Percentiles rank a stretch among this genome's conserved stretches.
Evolutionary conservation across 1,140 invertebrate species (phyloP).

Genomic region (Lithobius niger): DNA sequence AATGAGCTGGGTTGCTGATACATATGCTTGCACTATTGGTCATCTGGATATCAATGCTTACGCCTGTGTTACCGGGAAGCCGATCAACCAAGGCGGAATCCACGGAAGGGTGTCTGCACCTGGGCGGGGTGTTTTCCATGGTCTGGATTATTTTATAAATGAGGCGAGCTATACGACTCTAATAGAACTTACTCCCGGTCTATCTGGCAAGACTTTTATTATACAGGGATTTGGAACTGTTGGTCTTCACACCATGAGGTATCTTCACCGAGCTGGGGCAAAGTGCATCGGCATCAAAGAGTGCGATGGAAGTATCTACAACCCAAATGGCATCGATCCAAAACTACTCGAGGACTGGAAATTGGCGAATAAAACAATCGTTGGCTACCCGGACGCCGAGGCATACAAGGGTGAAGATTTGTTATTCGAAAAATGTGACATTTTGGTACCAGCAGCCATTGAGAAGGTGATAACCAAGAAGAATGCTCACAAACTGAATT

Average conservation of each 20-base stretch:
- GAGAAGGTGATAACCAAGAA: constrained; percentile 92
- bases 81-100: constrained; percentile 63
- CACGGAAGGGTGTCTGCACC: constrained; percentile 95
- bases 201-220: constrained; percentile 94
- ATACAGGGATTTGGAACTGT: constrained; percentile 94
- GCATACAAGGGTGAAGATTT: constrained; percentile 69
- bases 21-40: constrained; percentile 59
- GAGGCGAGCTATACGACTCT: constrained; percentile 94
- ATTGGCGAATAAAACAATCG: constrained; percentile 76
- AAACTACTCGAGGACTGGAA: constrained; percentile 52
- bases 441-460: constrained; percentile 90
- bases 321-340: constrained; percentile 90
- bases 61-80: no score
- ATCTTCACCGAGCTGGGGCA: constrained; percentile 87
- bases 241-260: constrained; percentile 93
- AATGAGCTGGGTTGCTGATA: constrained; percentile 77
- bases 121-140: constrained; percentile 94
- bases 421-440: constrained; percentile 91
- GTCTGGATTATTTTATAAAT: constrained; percentile 94
- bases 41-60: no score
- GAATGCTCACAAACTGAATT: constrained; percentile 83
- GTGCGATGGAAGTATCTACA: constrained; percentile 81
- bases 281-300: constrained; percentile 90
- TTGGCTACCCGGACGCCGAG: constrained; percentile 38
- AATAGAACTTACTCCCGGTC: constrained; percentile 88